Evolutionary conservation across 2,888 invertebrate species (phyloP), one percentile per base, ranked within the genome.

Genomic region (Erebia aethiops): DNA sequence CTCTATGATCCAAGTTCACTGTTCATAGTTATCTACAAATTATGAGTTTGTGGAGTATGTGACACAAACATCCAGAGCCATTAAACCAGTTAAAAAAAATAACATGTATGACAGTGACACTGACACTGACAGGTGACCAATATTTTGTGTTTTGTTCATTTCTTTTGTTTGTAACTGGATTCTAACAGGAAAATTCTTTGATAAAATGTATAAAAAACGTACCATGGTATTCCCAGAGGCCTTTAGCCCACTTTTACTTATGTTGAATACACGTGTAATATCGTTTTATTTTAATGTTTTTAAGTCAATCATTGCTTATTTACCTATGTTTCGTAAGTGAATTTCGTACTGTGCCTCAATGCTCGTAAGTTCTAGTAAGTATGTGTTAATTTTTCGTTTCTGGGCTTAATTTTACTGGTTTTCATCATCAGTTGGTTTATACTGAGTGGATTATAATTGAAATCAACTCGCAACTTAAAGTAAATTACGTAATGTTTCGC

Each of bases 101-200:
- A 9, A 43, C 1, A 46, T 46, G 10, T 4, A 2, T 4, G 43
- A 43, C 43, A 43, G 10, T 43, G 43, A 43, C 43, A 43, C 10
- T 43, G 10, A 10, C 43, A 10, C 9, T 10, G 10, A 43, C 43
- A 43, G 43, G 1, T 43, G 8, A 3, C 26, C 2, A 4, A 2
- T 14, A 3, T 51, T 51, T 51, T 51, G 7, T 16, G 9, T 18
- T 54, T 54, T n/a, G n/a, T n/a, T n/a, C n/a, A n/a, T n/a, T n/a
- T n/a, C n/a, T n/a, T n/a, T n/a, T n/a, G n/a, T n/a, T n/a, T n/a
- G n/a, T n/a, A n/a, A 26, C 26, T 26, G 26, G 26, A 26, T 16
- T 7, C 1, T 62, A 62, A 49, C 46, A 62, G 62, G 62, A 62
- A 62, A 62, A 62, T 41, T 9, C 8, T 18, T 46, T 60, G 16